Conservation (phyloP, 2,113 vertebrate genomes). For the Heterochromis multidens region DNA sequence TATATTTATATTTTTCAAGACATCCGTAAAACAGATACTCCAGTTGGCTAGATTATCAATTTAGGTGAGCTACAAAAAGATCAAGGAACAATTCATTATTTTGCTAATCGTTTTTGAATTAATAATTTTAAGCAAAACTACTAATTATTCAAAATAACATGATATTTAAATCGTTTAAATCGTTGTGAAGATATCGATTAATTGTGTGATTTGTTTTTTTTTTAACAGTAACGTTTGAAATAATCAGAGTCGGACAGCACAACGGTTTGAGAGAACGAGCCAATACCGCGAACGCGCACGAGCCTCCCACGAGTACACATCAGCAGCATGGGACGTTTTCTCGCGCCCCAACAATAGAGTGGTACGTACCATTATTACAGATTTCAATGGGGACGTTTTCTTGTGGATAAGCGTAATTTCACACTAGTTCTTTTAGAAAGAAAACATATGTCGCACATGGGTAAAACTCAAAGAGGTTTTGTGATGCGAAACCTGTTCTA, state of each 20-base stretch:
- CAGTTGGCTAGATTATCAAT: not conserved
- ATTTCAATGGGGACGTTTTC: constrained; percentile 47
- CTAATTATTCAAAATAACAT: not conserved
- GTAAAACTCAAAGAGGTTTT: not conserved
- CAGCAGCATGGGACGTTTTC: constrained; percentile 53
- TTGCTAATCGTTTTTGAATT: too few relatives aligned
- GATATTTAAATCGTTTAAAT: too few relatives aligned
- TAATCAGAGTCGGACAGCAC: not conserved
- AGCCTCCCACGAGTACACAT: constrained; percentile 42
- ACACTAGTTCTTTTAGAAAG: not conserved
- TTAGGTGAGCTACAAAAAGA: too few relatives aligned
- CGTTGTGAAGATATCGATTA: not conserved
- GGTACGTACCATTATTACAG: constrained; percentile 71
- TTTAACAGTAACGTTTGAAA: not conserved
- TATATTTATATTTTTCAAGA: not conserved
- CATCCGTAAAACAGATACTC: not conserved
- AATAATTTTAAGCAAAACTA: not conserved
- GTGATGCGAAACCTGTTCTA: not conserved
- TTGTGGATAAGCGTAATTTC: not conserved
- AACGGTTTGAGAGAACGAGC: not conserved
- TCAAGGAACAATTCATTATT: too few relatives aligned
- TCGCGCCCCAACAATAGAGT: constrained; percentile 77
- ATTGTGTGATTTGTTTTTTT: not conserved
- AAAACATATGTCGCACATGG: not conserved
- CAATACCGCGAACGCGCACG: constrained; percentile 33